Conservation (phyloP, 2,113 vertebrate genomes). For the Indicator maculatus region DNA sequence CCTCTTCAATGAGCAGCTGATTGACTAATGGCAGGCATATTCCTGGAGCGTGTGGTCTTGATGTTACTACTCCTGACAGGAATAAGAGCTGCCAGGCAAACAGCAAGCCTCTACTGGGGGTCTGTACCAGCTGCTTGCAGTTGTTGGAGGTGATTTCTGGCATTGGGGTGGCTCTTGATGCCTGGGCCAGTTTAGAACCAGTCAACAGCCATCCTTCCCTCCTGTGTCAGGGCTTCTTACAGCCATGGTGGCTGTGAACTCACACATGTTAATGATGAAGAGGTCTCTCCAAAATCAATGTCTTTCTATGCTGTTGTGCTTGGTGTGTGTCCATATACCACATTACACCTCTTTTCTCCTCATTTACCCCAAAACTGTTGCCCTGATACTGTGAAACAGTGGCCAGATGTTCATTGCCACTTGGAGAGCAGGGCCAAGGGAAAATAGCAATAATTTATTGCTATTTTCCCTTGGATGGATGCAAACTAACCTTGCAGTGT, state of each 20-base stretch:
- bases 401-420: not conserved
- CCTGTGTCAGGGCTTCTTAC: not conserved
- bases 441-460: not conserved
- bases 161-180: not conserved
- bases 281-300: not conserved
- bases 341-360: not conserved
- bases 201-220: fast-evolving
- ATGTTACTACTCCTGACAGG: not conserved
- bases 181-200: not conserved
- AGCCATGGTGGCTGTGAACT: not conserved
- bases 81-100: not conserved
- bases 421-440: not conserved
- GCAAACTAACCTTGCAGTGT: not conserved
- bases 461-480: too few species aligned
- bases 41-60: not conserved
- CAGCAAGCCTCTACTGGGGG: not conserved
- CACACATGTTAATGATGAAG: fast-evolving
- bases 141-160: not conserved
- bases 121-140: not conserved
- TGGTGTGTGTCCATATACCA: not conserved
- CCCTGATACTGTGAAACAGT: fast-evolving
- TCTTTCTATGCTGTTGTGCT: not conserved
- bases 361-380: not conserved
- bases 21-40: not conserved
- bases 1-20: not conserved